A percentile compares a stretch with the other conserved stretches of the same genome.
phyloP scores from a whole-genome alignment of 2,113 vertebrate genomes.

The Mesocricetus auratus region DNA sequence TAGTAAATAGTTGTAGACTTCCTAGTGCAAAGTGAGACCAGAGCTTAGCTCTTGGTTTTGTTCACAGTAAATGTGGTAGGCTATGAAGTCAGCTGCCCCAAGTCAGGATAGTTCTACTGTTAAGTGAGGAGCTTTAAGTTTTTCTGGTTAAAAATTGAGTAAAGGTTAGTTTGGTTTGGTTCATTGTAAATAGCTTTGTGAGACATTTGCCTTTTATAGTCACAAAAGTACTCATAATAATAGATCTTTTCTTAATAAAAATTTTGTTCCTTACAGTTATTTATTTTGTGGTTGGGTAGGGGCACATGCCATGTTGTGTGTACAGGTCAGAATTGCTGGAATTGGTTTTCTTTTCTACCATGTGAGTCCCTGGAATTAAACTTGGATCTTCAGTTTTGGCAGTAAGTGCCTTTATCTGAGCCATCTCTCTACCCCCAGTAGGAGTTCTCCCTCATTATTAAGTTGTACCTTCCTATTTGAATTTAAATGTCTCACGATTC shows the following conservation, averaged over 20 bases:
- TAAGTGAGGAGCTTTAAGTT: conserved; percentile 46
- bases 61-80: conserved; percentile 25
- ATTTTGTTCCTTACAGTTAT: background rate
- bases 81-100: conserved; percentile 34
- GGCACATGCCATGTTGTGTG: background rate
- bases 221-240: conserved; percentile 40
- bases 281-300: background rate
- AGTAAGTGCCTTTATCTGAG: background rate
- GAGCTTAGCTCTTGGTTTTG: conserved; percentile 50
- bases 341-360: background rate
- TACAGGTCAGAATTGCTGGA: background rate
- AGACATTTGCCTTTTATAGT: conserved; percentile 60
- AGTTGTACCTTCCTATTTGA: background rate
- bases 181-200: conserved; percentile 46
- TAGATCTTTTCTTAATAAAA: conserved; percentile 10
- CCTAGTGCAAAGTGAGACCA: background rate
- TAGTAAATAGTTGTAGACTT: conserved; percentile 44
- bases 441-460: background rate
- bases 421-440: background rate
- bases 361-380: too few species aligned
- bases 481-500: conserved; percentile 4
- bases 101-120: conserved; percentile 19
- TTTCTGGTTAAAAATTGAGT: conserved; percentile 47
- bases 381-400: background rate
- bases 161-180: conserved; percentile 46